These are phyloP conservation scores for Oreonectes daqikongensis DNA, from an alignment of 2,797 vertebrate species.

Conservation along the genomic window DNA sequence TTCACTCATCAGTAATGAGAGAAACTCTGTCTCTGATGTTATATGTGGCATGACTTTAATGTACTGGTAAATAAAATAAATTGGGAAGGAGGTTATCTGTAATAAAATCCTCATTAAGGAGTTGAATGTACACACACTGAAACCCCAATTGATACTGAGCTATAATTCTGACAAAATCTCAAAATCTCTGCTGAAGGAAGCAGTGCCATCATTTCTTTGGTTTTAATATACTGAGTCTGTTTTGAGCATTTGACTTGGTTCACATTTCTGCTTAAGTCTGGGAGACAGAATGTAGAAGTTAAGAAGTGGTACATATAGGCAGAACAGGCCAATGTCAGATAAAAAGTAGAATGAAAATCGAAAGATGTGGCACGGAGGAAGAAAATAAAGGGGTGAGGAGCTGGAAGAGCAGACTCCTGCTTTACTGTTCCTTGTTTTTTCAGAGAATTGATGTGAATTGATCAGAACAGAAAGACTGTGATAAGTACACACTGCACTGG, in stretches of 20 bases:
- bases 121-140: neutral
- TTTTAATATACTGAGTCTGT: slow-evolving; percentile 22
- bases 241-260: slow-evolving; percentile 31
- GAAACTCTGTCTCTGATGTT: neutral
- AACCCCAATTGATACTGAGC: neutral
- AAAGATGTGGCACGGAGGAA: slow-evolving; percentile 16
- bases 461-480: slow-evolving; percentile 4
- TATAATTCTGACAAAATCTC: neutral
- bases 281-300: slow-evolving; percentile 30
- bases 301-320: neutral
- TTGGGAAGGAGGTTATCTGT: neutral
- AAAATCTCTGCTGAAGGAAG: neutral
- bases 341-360: slow-evolving; percentile 17
- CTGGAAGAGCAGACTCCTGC: slow-evolving; percentile 2
- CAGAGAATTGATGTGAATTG: slow-evolving; percentile 17
- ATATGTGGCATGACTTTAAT: neutral
- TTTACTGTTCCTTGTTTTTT: slow-evolving; percentile 18
- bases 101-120: slow-evolving; percentile 9
- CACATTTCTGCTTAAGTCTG: slow-evolving; percentile 40
- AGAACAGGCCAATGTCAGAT: neutral
- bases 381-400: slow-evolving; percentile 42
- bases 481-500: neutral
- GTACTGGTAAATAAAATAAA: neutral
- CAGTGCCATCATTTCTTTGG: slow-evolving; percentile 12
- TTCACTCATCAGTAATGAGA: slow-evolving; percentile 18